These are phyloP conservation scores for Amphiura filiformis DNA, from an alignment of 35 echinoderm and acorn worm species.

Conservation along the genomic window DNA sequence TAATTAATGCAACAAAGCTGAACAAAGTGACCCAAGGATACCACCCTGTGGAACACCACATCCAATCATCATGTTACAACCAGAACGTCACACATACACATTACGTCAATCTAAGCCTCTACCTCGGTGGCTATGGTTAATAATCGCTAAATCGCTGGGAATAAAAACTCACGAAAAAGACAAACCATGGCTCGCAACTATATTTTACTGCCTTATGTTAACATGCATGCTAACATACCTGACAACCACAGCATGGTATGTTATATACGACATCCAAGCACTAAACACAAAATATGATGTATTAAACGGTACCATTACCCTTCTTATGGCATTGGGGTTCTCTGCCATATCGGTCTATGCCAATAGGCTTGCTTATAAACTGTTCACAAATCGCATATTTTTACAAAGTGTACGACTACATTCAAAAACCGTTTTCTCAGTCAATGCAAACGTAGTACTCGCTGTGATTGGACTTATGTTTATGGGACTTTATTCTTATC, in stretches of 20 bases:
- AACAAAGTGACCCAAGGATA: too few species aligned
- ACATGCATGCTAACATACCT: constrained; percentile 34
- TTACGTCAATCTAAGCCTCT: constrained; percentile 61
- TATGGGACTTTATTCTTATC: constrained; percentile 64
- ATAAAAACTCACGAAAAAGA: constrained; percentile 70
- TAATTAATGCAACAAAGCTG: too few species aligned
- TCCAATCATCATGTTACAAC: too few species aligned
- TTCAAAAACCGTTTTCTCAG: constrained; percentile 72
- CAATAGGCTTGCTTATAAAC: constrained; percentile 72
- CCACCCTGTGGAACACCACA: too few species aligned
- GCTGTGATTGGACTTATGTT: constrained; percentile 41
- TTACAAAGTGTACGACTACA: constrained; percentile 73
- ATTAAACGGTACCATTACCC: constrained; percentile 66
- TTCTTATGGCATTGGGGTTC: constrained; percentile 73
- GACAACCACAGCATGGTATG: constrained; percentile 51
- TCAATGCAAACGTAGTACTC: constrained; percentile 56
- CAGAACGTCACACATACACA: not conserved
- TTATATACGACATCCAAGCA: constrained; percentile 62
- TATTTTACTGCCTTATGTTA: constrained; percentile 64
- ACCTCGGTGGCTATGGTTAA: constrained; percentile 69
- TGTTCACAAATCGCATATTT: constrained; percentile 73
- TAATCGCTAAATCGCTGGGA: constrained; percentile 77
- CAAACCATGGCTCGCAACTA: constrained; percentile 59
- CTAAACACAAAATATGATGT: constrained; percentile 70
- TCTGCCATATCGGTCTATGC: constrained; percentile 56